A percentile compares a stretch with the other conserved stretches of the same genome.
phyloP scores from a whole-genome alignment of 1,140 invertebrate genomes.

The Nylanderia fulva region DNA sequence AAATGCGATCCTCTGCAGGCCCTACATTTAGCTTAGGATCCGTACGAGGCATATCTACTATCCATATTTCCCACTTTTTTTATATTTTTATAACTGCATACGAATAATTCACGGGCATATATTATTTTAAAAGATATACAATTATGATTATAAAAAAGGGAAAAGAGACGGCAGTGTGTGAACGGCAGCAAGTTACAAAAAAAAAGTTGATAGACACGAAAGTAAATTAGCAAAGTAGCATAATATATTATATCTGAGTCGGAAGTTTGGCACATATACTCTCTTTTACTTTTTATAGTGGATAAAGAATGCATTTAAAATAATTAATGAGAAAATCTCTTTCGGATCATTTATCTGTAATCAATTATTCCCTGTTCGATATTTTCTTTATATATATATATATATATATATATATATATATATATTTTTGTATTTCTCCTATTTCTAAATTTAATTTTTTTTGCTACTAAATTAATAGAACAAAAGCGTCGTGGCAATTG shows the following conservation, averaged over 20 bases:
- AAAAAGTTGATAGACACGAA: slow-evolving; percentile 60
- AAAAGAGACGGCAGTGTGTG: neutral
- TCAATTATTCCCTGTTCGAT: neutral
- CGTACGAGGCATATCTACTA: slow-evolving; percentile 78
- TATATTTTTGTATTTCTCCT: neutral
- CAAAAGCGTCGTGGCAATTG: neutral
- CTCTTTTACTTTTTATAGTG: neutral
- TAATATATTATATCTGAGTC: slow-evolving; percentile 60
- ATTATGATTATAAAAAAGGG: neutral
- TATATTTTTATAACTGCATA: neutral
- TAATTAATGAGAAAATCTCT: neutral
- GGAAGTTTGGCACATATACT: slow-evolving; percentile 47
- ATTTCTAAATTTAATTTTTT: slow-evolving; percentile 13
- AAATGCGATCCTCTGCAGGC: slow-evolving; percentile 80
- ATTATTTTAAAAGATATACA: neutral
- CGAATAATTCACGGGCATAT: neutral
- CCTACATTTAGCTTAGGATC: slow-evolving; percentile 81
- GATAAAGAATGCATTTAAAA: neutral
- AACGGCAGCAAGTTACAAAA: slow-evolving; percentile 47
- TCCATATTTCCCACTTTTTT: neutral
- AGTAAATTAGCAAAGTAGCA: slow-evolving; percentile 61
- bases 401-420: neutral
- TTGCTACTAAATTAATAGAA: neutral
- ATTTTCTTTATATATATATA: neutral
- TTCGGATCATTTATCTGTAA: neutral